A percentile compares a stretch with the other conserved stretches of the same genome.
These are phyloP conservation scores for Bombus impatiens DNA, from an alignment of 1,140 invertebrate species.

Conservation along the genomic window DNA sequence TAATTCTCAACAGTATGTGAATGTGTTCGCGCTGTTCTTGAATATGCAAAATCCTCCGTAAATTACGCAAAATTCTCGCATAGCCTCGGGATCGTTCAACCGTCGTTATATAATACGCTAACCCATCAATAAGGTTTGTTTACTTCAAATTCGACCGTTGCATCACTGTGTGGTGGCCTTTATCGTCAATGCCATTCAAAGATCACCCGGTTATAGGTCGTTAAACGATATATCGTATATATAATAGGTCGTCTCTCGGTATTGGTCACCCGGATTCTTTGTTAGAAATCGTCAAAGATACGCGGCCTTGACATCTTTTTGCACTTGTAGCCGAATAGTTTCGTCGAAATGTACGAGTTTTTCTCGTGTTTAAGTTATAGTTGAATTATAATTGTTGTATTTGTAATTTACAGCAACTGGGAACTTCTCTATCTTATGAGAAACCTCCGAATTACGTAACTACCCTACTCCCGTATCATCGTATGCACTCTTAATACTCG, in stretches of 20 bases:
- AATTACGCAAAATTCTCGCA: neutral
- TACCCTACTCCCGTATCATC: no score
- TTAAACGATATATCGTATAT: neutral
- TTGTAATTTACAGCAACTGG: no score
- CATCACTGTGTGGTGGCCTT: neutral
- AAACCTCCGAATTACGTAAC: no score
- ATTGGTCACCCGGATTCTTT: neutral
- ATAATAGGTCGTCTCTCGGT: no score
- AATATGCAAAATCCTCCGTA: no score
- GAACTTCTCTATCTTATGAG: no score
- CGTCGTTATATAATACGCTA: neutral
- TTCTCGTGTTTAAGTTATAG: no score
- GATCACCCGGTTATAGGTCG: conserved; percentile 20
- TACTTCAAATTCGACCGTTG: conserved; percentile 5
- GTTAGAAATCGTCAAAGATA: neutral
- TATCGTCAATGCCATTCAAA: conserved; percentile 5
- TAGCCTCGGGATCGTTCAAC: neutral
- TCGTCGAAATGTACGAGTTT: no score
- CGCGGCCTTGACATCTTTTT: conserved; percentile 20
- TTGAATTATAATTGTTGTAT: no score
- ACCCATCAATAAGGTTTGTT: neutral
- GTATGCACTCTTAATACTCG: no score
- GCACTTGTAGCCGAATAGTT: neutral
- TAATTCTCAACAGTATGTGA: neutral
- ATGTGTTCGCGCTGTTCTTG: no score